Evolutionary conservation across 2,888 invertebrate species (phyloP).

Genomic region (Tetrapedia diversipes): DNA sequence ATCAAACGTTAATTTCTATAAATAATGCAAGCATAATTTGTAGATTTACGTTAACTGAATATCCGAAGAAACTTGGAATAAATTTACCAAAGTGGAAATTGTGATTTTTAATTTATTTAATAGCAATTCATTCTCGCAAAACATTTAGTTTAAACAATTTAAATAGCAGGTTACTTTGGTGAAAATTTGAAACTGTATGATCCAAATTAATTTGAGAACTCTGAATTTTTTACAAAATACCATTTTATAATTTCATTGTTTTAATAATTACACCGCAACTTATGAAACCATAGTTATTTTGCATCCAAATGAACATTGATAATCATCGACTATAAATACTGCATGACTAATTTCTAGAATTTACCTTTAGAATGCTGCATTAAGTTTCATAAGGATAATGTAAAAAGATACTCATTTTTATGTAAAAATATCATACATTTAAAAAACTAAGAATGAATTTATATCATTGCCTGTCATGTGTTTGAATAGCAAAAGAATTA

Average conservation of each 20-base stretch:
- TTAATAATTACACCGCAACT: not conserved
- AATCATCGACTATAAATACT: conserved; percentile 21
- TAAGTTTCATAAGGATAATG: not conserved
- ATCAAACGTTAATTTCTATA: not conserved
- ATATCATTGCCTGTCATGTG: not conserved
- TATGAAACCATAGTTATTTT: not conserved
- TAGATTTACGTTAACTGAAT: conserved; percentile 8
- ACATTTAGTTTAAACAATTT: not conserved
- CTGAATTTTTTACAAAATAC: not conserved
- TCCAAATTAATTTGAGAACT: too few species aligned
- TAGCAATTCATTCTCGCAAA: not conserved
- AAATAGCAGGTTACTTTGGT: too few species aligned
- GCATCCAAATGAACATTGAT: conserved; percentile 9
- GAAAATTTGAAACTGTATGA: not conserved
- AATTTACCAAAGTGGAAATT: conserved; percentile 21
- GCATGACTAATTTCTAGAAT: not conserved
- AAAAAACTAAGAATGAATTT: not conserved
- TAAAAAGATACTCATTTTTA: not conserved
- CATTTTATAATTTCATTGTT: not conserved
- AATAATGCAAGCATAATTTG: not conserved
- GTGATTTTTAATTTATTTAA: not conserved
- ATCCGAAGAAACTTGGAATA: conserved; percentile 8
- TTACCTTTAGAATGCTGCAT: not conserved
- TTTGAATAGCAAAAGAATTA: not conserved
- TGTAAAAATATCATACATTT: not conserved